A percentile compares a stretch with the other conserved stretches of the same genome.
Conservation (phyloP, 2,797 vertebrate genomes). For the Lepus oiostolus region DNA sequence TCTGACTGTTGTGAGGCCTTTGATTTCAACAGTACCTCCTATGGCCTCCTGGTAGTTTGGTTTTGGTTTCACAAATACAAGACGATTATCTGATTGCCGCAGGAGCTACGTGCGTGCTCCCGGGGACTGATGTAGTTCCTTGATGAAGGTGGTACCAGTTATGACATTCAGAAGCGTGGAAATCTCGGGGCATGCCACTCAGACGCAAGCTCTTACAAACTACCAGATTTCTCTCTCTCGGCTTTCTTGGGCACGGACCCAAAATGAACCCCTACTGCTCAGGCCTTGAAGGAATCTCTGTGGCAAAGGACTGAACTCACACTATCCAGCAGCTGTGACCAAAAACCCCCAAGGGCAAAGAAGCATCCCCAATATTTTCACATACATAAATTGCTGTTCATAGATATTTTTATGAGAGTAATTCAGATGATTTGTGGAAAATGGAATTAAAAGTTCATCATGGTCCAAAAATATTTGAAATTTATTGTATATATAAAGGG, state of each 20-base stretch:
- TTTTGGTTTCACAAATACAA: conserved; percentile 65
- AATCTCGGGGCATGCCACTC: not conserved
- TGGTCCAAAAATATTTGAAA: too few relatives aligned
- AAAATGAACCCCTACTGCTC: not conserved
- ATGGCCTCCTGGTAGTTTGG: conserved; percentile 65
- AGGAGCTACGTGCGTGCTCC: not conserved
- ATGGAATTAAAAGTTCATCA: too few relatives aligned
- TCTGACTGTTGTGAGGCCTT: conserved; percentile 75
- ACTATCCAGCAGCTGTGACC: not conserved
- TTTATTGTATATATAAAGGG: too few relatives aligned
- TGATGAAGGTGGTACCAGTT: not conserved
- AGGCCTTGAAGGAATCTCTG: not conserved
- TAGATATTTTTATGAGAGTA: not conserved
- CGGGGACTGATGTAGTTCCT: not conserved
- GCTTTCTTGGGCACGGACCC: not conserved
- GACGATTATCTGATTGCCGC: not conserved
- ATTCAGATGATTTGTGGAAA: too few relatives aligned
- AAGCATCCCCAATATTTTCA: not conserved
- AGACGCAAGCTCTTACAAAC: accelerated
- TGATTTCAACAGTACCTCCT: conserved; percentile 75
- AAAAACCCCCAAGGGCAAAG: not conserved
- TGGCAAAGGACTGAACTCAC: not conserved
- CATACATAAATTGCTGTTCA: not conserved
- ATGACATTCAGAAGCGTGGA: accelerated
- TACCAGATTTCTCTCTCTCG: not conserved